These are phyloP conservation scores for Scomber colias DNA, from an alignment of 2,113 vertebrate genomes.

Conservation along the genomic window DNA sequence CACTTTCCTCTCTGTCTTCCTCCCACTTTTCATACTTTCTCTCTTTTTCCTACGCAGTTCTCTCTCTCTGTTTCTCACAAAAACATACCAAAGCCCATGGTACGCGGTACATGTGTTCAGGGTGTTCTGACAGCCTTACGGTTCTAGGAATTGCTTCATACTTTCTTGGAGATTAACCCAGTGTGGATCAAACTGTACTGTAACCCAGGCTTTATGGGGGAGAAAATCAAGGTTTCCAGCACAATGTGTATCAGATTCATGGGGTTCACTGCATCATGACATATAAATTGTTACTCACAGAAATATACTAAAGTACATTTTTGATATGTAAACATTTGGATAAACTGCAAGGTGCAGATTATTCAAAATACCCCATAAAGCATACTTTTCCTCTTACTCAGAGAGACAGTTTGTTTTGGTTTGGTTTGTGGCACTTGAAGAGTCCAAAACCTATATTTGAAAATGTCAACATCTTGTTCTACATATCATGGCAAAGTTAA, in stretches of 20 bases:
- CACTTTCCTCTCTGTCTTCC: not conserved
- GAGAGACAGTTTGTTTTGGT: conserved; percentile 10
- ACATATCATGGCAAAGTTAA: conserved; percentile 16
- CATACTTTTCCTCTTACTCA: not conserved
- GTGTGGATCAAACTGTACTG: conserved; percentile 56
- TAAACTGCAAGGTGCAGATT: conserved; percentile 16
- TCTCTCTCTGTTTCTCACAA: conserved; percentile 7
- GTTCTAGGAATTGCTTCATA: conserved; percentile 64
- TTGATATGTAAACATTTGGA: conserved; percentile 44
- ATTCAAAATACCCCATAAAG: conserved; percentile 28
- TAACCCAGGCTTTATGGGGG: not conserved
- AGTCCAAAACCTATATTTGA: conserved; percentile 30
- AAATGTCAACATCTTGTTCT: conserved; percentile 33
- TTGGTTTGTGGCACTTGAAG: conserved; percentile 19
- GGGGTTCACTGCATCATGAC: not conserved
- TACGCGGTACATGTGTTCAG: conserved; percentile 45
- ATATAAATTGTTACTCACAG: conserved; percentile 1
- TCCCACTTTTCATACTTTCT: conserved; percentile 1
- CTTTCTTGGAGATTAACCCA: conserved; percentile 55
- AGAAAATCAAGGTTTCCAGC: conserved; percentile 39
- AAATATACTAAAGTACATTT: not conserved
- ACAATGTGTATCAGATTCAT: not conserved
- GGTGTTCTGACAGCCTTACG: conserved; percentile 56
- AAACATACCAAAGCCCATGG: conserved; percentile 27
- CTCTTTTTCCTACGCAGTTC: not conserved